Evolutionary conservation across 30 jellyfish, hydroid and myxozoan genomes (phyloP).

Genomic region (Turritopsis rubra): DNA sequence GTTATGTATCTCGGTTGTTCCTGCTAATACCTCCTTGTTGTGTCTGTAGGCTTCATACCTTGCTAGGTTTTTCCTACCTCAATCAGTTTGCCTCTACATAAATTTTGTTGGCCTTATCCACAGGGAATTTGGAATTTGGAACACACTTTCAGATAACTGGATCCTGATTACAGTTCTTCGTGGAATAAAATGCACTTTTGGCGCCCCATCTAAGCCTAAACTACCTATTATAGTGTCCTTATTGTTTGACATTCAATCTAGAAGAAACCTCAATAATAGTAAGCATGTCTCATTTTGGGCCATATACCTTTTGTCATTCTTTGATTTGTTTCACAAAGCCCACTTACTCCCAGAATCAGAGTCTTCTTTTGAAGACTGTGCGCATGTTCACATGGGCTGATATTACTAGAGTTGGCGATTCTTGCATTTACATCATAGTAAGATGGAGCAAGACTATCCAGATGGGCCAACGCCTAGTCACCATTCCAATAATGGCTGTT

Average conservation of each 20-base stretch:
- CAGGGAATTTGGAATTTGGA: not conserved
- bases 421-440: no score
- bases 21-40: not conserved
- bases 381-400: no score
- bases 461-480: no score
- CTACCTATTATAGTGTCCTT: not conserved
- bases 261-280: not conserved
- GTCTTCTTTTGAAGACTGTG: no score
- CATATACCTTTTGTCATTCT: no score
- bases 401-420: no score
- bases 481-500: no score
- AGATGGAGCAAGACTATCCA: no score
- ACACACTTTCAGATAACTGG: not conserved
- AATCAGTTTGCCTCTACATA: not conserved
- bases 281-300: not conserved
- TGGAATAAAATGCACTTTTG: not conserved
- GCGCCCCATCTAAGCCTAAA: not conserved
- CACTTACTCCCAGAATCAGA: not conserved
- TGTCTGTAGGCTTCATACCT: not conserved
- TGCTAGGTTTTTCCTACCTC: conserved; percentile 1
- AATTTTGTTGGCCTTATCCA: conserved; percentile 1
- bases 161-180: not conserved
- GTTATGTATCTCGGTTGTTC: not conserved
- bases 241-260: not conserved
- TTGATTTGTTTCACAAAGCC: not conserved